Conservation (phyloP, 1,140 invertebrate species). For the Dinoponera quadriceps region DNA sequence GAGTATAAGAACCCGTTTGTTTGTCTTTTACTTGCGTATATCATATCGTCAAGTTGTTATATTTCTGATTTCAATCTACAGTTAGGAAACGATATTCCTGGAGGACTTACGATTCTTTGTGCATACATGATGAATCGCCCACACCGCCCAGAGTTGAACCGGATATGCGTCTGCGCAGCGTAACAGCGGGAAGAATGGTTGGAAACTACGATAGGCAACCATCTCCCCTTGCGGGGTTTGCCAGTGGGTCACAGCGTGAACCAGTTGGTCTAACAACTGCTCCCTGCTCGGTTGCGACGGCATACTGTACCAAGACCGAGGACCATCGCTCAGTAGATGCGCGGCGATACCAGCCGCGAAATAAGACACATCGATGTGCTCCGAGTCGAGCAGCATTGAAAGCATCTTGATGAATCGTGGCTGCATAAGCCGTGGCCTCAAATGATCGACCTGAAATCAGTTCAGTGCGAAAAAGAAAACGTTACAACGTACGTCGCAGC, state of each 20-base stretch:
- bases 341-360: slow-evolving; percentile 94
- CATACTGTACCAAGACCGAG: slow-evolving; percentile 85
- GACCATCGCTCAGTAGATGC: slow-evolving; percentile 90
- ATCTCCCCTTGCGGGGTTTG: slow-evolving; percentile 91
- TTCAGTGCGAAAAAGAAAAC: slow-evolving; percentile 11
- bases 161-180: slow-evolving; percentile 87
- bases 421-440: slow-evolving; percentile 88
- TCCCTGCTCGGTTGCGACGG: slow-evolving; percentile 80
- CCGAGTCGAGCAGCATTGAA: slow-evolving; percentile 88
- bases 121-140: slow-evolving; percentile 94
- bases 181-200: slow-evolving; percentile 91
- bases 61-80: slow-evolving; percentile 23
- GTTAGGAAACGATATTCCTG: slow-evolving; percentile 13
- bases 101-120: slow-evolving; percentile 90
- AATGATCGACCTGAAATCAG: slow-evolving; percentile 79
- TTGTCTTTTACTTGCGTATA: neutral
- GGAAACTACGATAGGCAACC: slow-evolving; percentile 94
- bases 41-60: neutral
- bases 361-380: slow-evolving; percentile 93
- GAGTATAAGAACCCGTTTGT: neutral
- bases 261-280: slow-evolving; percentile 87
- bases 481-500: neutral
- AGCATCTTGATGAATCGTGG: slow-evolving; percentile 88
- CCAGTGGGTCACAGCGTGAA: slow-evolving; percentile 89
- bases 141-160: slow-evolving; percentile 93